Percentiles rank a stretch among this genome's conserved stretches.
These are phyloP conservation scores for Cyprinodon brontotheroides DNA, from an alignment of 2,113 vertebrate species.

Conservation along the genomic window DNA sequence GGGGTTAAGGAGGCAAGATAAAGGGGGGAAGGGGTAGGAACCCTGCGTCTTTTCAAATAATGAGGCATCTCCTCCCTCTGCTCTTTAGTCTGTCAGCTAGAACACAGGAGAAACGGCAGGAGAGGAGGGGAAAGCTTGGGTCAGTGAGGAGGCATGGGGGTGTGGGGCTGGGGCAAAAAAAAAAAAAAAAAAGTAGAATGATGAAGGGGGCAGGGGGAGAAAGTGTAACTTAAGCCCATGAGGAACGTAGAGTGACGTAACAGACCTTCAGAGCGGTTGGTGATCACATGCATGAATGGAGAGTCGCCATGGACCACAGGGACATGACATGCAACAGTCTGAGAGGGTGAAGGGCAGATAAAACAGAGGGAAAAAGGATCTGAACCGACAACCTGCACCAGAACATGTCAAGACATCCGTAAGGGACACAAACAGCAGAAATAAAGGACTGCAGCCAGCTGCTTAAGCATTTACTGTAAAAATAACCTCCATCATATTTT, in stretches of 20 bases:
- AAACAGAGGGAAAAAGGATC: conserved; percentile 13
- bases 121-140: conserved; percentile 7
- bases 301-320: conserved; percentile 57
- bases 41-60: conserved; percentile 65
- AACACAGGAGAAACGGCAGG: conserved; percentile 17
- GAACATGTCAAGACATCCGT: too few species aligned
- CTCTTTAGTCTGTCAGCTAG: conserved; percentile 24
- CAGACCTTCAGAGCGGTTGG: conserved; percentile 71
- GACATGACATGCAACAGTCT: conserved; percentile 39
- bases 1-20: conserved; percentile 3
- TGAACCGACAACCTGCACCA: background rate
- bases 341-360: background rate
- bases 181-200: background rate
- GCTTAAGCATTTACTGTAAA: background rate
- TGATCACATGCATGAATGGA: conserved; percentile 78
- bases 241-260: conserved; percentile 70
- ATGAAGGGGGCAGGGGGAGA: conserved; percentile 17
- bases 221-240: conserved; percentile 70
- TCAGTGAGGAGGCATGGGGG: background rate
- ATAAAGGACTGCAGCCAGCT: background rate
- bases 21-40: conserved; percentile 5
- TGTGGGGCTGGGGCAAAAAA: background rate
- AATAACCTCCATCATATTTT: background rate
- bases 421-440: background rate
- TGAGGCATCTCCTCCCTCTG: conserved; percentile 40